These are phyloP conservation scores for Scomber scombrus DNA, from an alignment of 2,113 vertebrate genomes.

Conservation along the genomic window DNA sequence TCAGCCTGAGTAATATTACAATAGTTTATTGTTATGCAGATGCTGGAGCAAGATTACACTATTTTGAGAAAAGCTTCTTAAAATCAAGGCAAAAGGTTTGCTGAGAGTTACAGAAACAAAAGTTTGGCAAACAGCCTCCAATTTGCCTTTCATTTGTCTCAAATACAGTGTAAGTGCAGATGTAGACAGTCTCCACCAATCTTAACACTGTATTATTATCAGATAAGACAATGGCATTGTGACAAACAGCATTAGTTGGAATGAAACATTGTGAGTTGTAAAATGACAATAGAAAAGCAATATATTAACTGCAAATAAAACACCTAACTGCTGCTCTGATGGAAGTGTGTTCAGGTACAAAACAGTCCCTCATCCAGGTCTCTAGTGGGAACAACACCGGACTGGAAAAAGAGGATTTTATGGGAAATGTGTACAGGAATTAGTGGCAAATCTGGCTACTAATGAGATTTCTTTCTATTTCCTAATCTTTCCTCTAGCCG, in stretches of 20 bases:
- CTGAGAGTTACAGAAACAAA: slow-evolving; percentile 5
- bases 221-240: not conserved
- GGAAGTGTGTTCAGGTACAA: not conserved
- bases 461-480: slow-evolving; percentile 67
- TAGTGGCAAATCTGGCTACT: slow-evolving; percentile 62
- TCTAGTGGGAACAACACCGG: slow-evolving; percentile 27
- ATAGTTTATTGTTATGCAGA: slow-evolving; percentile 7
- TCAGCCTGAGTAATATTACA: not conserved
- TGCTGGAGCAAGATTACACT: slow-evolving; percentile 5
- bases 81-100: not conserved
- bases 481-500: slow-evolving; percentile 67
- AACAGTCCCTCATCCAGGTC: not conserved
- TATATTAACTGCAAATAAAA: too few species aligned
- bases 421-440: slow-evolving; percentile 63
- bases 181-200: not conserved
- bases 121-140: slow-evolving; percentile 11
- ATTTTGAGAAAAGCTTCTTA: slow-evolving; percentile 31
- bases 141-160: not conserved
- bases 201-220: not conserved
- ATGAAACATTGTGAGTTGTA: not conserved
- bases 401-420: slow-evolving; percentile 56
- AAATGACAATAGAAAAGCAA: too few species aligned
- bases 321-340: not conserved
- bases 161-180: not conserved
- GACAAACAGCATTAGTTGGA: not conserved